Evolutionary conservation across 2,113 vertebrate genomes (phyloP), one percentile per base, ranked within the genome.

Genomic region (Laticauda colubrina): DNA sequence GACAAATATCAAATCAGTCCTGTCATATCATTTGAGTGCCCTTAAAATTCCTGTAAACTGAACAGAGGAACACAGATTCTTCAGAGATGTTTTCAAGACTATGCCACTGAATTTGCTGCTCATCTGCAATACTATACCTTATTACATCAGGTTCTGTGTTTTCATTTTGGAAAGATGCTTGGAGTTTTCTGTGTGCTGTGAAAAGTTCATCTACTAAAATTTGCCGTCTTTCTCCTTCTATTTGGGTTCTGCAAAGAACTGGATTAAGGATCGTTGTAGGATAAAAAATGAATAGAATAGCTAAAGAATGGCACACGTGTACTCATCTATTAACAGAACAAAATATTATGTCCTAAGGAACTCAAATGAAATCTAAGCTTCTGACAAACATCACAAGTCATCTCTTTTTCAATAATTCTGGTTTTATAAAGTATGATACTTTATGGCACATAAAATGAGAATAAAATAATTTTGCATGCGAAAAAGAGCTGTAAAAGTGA

Each of bases 141-240:
- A 96, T 97, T n/a, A 96, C 59, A 21, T 98, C 98, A 24, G 98
- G 96, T 26, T 98, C 98, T 0, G 95, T 24, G 91, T 97, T 94
- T 90, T 99, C 98, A 2, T 98, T 98, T 97, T 97, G 99, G 92
- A 99, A 99, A 26, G 98, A 98, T 0, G 98, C 97, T 91, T 98
- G 98, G 2, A 99, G 98, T 12, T 98, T 98, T 88, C 97, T 98
- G 94, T 99, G 98, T 92, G 98, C 97, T 0, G 99, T 99, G 81
- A 99, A 96, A 26, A 99, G 98, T 11, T 99, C 98, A 3, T 99
- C 99, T 96, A 99, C 94, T 5, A 99, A 96, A 91, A 98, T 99
- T 97, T 99, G 99, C 95, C 99, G 98, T 92, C 99, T 98, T 96
- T 99, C 99, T 2, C 98, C 98, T 97, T 99, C 99, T 56, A 98